phyloP scores from a whole-genome alignment of 2,113 vertebrate genomes.

The Plectropomus leopardus region DNA sequence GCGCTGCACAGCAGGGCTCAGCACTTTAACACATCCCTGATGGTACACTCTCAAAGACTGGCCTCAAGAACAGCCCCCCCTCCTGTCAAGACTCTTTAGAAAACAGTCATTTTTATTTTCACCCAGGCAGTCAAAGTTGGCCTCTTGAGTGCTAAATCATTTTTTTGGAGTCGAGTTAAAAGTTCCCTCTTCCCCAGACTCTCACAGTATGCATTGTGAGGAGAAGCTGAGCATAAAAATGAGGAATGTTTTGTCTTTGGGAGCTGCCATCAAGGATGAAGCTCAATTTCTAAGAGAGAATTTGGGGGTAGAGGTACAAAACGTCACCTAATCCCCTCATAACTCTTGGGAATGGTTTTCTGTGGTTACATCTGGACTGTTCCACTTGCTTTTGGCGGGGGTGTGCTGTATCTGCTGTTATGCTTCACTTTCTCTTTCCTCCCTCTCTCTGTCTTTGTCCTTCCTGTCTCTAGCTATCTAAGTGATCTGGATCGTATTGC shows the following conservation, averaged over 20 bases:
- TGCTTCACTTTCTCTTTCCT: conserved; percentile 79
- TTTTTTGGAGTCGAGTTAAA: conserved; percentile 22
- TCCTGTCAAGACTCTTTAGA: background rate
- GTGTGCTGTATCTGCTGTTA: conserved; percentile 72
- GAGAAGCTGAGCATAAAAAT: background rate
- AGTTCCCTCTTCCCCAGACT: background rate
- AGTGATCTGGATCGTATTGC: conserved; percentile 97
- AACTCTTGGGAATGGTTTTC: conserved; percentile 60
- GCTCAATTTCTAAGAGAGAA: conserved; percentile 54
- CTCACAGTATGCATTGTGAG: background rate
- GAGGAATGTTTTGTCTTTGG: conserved; percentile 51
- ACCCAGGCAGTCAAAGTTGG: conserved; percentile 6
- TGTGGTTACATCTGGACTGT: conserved; percentile 63
- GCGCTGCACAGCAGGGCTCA: conserved; percentile 51
- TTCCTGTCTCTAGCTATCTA: conserved; percentile 91
- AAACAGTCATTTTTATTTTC: background rate
- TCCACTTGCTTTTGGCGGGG: conserved; percentile 65
- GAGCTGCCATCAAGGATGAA: conserved; percentile 68
- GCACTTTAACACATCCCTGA: conserved; percentile 64
- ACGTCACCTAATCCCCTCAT: conserved; percentile 36
- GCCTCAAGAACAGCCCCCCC: background rate
- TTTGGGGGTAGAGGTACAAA: conserved; percentile 45
- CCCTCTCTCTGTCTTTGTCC: conserved; percentile 59
- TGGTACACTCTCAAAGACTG: conserved; percentile 71
- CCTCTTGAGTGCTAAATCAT: conserved; percentile 15